Evolutionary conservation across 2,113 vertebrate species (phyloP).

Genomic region (Spermophilus dauricus): DNA sequence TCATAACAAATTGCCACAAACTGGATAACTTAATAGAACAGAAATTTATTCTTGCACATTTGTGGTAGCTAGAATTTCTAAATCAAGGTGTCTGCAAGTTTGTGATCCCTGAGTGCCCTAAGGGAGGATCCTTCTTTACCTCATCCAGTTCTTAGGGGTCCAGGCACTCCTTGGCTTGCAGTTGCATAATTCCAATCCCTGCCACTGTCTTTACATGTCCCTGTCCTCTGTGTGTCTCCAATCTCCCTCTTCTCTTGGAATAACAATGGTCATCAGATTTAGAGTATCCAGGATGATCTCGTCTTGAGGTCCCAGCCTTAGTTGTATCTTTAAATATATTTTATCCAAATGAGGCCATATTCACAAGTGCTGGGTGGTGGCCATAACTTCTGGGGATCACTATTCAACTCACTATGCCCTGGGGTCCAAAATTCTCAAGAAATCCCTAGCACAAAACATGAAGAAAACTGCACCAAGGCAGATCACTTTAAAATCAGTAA

Average conservation of each 20-base stretch:
- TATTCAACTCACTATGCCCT: neutral
- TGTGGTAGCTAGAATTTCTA: neutral
- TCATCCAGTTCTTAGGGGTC: neutral
- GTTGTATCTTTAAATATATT: neutral
- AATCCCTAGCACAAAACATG: neutral
- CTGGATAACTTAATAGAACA: neutral
- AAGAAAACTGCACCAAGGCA: neutral
- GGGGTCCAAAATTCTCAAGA: neutral
- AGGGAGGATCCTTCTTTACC: neutral
- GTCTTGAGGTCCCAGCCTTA: neutral
- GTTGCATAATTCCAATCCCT: neutral
- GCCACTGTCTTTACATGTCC: neutral
- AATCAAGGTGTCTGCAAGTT: neutral
- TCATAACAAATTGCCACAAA: neutral
- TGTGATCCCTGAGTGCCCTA: neutral
- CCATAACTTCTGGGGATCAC: neutral
- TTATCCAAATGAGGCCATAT: neutral
- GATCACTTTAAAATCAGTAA: neutral
- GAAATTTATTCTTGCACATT: neutral
- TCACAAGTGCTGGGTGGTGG: neutral
- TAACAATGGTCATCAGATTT: neutral
- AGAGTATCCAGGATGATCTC: neutral
- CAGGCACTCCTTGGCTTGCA: neutral
- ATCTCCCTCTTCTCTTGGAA: neutral
- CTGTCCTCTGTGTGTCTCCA: neutral